phyloP scores from a whole-genome alignment of 2,888 invertebrate species.

The Drosophila suboccidentalis region DNA sequence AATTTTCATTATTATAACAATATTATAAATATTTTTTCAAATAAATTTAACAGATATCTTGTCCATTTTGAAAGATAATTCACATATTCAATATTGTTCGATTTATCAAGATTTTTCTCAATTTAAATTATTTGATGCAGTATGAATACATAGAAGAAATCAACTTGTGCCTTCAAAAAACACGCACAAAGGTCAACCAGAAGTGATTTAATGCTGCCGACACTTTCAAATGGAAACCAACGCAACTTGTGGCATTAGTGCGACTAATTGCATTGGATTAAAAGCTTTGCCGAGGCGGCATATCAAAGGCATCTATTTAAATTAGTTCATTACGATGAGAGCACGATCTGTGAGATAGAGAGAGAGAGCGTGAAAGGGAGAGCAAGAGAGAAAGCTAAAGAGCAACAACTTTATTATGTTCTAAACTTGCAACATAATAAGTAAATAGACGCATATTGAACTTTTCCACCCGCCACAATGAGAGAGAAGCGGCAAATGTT shows the following conservation, averaged over 20 bases:
- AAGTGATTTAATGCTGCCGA: conserved; percentile 57
- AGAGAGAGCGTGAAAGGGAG: conserved; percentile 5
- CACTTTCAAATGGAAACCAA: conserved; percentile 26
- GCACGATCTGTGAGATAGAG: conserved; percentile 37
- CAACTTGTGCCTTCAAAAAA: conserved; percentile 19
- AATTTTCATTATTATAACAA: neutral
- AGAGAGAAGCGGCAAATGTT: conserved; percentile 16
- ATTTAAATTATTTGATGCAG: conserved; percentile 11
- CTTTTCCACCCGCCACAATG: conserved; percentile 35
- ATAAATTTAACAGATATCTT: neutral
- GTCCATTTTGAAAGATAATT: neutral
- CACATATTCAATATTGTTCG: neutral
- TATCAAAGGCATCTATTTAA: conserved; percentile 71
- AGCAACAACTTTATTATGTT: conserved; percentile 28
- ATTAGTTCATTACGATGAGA: conserved; percentile 65
- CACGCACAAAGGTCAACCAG: conserved; percentile 61
- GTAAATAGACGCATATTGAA: conserved; percentile 51
- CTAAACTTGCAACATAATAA: conserved; percentile 55
- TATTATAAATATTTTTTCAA: neutral
- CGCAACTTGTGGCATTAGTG: conserved; percentile 43
- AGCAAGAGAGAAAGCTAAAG: conserved; percentile 17
- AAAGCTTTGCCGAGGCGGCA: conserved; percentile 65
- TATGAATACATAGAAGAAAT: conserved; percentile 35
- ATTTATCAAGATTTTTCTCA: neutral
- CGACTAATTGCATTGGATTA: conserved; percentile 75